Evolutionary conservation across 2,888 invertebrate genomes (phyloP), one percentile per base, ranked within the genome.

Genomic region (Drosophila colorata): DNA sequence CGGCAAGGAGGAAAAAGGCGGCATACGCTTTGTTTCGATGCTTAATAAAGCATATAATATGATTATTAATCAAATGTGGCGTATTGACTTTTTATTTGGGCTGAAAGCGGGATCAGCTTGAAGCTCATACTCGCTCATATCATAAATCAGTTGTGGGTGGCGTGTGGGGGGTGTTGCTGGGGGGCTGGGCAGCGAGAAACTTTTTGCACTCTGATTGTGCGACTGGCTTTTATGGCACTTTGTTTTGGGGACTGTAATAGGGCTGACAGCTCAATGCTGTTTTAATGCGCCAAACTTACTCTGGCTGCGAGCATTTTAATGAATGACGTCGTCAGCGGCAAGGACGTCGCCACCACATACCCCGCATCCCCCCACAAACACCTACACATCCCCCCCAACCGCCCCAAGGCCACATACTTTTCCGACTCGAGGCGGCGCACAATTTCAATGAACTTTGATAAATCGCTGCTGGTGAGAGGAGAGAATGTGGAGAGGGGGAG

Each of bases 1-100:
- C 13, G 11, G 33, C 4, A 13, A 33, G 33, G 33, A 13, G 13
- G 13, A 2, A 9, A 9, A 8, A 9, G 37, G 53, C 40, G 37
- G 33, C 28, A 18, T 52, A 18, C 33, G 55, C 33, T 59, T 65
- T 74, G 69, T 74, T 49, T 64, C 18, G 59, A 43, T 75, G 81
- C 69, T 70, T 88, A 84, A 88, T 84, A 88, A 87, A 87, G 85
- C 88, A 81, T 84, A 84, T 84, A 88, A 84, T 84, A 87, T 87
- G 87, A 73, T 81, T 81, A 84, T 84, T 87, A 84, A 84, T 84
- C 88, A 84, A 87, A 73, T 68, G 69, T 78, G 79, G 69, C 68
- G 71, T 78, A 88, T 88, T 84, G 84, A 87, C 87, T 88, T 84
- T 84, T 78, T 78, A 80, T 70, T 73, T 76, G 33, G 13, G 59